Percentiles rank a stretch among this genome's conserved stretches.
These are phyloP conservation scores for Cassiopea andromeda DNA, from an alignment of 30 jellyfish, hydroid and myxozoan species.

Conservation along the genomic window DNA sequence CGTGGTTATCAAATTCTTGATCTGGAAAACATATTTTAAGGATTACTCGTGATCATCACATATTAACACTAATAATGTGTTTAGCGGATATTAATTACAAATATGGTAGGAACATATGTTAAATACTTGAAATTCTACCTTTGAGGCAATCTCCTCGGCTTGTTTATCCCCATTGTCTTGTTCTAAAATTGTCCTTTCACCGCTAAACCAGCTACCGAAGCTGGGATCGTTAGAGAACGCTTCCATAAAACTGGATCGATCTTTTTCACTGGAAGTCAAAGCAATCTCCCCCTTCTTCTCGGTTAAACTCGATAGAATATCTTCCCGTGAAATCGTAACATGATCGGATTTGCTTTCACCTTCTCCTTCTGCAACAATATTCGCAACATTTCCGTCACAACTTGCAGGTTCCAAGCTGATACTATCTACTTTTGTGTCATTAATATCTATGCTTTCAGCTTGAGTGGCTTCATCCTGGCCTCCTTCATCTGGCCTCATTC, in stretches of 20 bases:
- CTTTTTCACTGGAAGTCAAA: conserved; percentile 10
- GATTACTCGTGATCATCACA: not conserved
- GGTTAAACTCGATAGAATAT: not conserved
- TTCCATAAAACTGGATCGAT: conserved; percentile 81
- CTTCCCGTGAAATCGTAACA: conserved; percentile 15
- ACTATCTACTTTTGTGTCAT: not conserved
- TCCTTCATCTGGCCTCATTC: conserved; percentile 9
- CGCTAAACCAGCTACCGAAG: conserved; percentile 76
- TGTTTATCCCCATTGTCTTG: conserved; percentile 72
- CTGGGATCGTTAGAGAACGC: conserved; percentile 71
- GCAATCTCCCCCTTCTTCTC: not conserved
- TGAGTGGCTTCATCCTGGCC: not conserved
- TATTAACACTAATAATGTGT: not conserved
- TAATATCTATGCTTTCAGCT: not conserved
- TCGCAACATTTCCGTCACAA: not conserved
- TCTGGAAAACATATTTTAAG: not conserved
- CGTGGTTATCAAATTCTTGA: not conserved
- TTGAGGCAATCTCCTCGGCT: conserved; percentile 87
- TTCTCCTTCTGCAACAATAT: not conserved
- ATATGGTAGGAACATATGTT: not conserved
- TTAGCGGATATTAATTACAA: not conserved
- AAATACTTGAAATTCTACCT: conserved; percentile 39
- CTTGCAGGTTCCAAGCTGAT: too few relatives aligned
- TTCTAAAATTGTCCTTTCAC: conserved; percentile 71
- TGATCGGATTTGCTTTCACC: conserved; percentile 7